Percentiles rank a stretch among this genome's conserved stretches.
These are phyloP conservation scores for Agrypnus murinus DNA, from an alignment of 2,888 invertebrate species.

Conservation along the genomic window DNA sequence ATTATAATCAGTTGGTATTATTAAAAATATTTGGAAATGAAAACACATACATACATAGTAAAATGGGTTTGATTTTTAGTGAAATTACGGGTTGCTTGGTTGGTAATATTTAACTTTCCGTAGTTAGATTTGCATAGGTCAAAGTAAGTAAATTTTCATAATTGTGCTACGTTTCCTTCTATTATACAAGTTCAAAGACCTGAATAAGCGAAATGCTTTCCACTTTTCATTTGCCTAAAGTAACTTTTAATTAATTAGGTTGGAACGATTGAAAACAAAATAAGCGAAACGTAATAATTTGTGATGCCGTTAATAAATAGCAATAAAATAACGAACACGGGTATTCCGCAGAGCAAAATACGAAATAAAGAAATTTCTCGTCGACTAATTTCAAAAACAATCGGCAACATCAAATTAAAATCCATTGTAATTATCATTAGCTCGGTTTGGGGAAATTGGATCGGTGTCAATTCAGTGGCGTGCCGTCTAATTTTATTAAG, in stretches of 20 bases:
- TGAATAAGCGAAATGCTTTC: not conserved
- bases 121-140: slow-evolving; percentile 4
- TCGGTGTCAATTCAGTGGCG: slow-evolving; percentile 60
- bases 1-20: slow-evolving; percentile 42
- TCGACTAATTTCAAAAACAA: slow-evolving; percentile 24
- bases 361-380: slow-evolving; percentile 14
- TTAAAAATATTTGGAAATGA: slow-evolving; percentile 35
- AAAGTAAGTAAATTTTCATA: not conserved
- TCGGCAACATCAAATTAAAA: slow-evolving; percentile 54
- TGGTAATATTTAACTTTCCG: not conserved
- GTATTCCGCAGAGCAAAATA: not conserved
- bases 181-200: slow-evolving; percentile 20
- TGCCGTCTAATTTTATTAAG: slow-evolving; percentile 58
- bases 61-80: not conserved
- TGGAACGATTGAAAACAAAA: slow-evolving; percentile 17
- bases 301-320: slow-evolving; percentile 16
- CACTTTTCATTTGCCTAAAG: slow-evolving; percentile 14
- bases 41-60: not conserved
- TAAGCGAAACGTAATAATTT: slow-evolving; percentile 36
- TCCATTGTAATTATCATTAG: slow-evolving; percentile 61
- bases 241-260: slow-evolving; percentile 25
- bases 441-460: slow-evolving; percentile 57
- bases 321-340: not conserved
- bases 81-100: too few relatives aligned
- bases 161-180: not conserved